Percentiles rank a stretch among this genome's conserved stretches.
phyloP scores from a whole-genome alignment of 2,113 vertebrate genomes.

The Synchiropus splendidus region DNA sequence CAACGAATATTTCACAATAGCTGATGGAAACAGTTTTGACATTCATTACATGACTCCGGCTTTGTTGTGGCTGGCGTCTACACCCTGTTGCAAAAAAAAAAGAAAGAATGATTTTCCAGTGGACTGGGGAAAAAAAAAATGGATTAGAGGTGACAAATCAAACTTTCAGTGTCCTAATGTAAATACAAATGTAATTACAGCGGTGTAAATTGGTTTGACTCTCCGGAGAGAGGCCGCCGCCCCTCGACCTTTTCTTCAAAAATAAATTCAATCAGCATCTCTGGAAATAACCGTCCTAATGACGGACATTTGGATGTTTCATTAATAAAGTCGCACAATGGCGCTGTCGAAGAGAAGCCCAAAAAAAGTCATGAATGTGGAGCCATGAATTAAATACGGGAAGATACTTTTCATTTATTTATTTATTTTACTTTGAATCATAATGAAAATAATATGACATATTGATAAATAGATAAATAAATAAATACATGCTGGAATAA shows the following conservation, averaged over 20 bases:
- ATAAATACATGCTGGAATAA: too few relatives aligned
- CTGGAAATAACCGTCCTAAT: not conserved
- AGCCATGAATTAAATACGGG: too few relatives aligned
- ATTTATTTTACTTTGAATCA: too few relatives aligned
- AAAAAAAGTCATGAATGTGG: too few relatives aligned
- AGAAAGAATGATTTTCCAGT: constrained; percentile 54
- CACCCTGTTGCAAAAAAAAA: constrained; percentile 59
- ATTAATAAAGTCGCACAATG: not conserved
- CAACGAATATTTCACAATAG: constrained; percentile 64
- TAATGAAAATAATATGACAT: too few relatives aligned
- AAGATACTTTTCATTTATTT: too few relatives aligned
- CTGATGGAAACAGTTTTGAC: constrained; percentile 68
- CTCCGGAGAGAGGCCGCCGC: constrained; percentile 22
- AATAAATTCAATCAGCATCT: constrained; percentile 11
- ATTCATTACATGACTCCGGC: constrained; percentile 64
- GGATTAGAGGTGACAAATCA: constrained; percentile 48
- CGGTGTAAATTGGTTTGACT: constrained; percentile 57
- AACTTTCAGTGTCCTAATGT: constrained; percentile 43
- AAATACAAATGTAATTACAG: constrained; percentile 60
- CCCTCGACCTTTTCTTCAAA: constrained; percentile 16
- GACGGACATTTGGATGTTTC: not conserved
- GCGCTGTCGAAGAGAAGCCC: too few relatives aligned
- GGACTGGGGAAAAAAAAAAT: constrained; percentile 28
- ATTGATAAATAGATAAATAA: too few relatives aligned
- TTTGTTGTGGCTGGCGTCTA: constrained; percentile 63